Evolutionary conservation across 2,113 vertebrate genomes (phyloP).

Genomic region (Lycocorax pyrrhopterus): DNA sequence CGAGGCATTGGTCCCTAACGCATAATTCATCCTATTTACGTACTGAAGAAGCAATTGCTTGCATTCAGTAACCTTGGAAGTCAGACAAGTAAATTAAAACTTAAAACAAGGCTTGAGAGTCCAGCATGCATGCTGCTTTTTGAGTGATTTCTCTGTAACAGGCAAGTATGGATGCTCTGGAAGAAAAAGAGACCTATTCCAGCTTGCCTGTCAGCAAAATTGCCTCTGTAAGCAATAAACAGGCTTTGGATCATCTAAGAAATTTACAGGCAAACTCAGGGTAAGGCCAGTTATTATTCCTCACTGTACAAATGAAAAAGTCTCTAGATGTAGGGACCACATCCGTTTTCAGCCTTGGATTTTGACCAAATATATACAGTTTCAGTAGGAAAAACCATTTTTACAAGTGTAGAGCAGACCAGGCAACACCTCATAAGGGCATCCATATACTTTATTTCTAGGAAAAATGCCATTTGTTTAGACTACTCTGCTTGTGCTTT

Average conservation of each 20-base stretch:
- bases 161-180: not conserved
- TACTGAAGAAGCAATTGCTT: not conserved
- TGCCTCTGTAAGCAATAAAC: not conserved
- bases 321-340: not conserved
- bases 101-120: not conserved
- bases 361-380: not conserved
- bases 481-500: not conserved
- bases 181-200: not conserved
- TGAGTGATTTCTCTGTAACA: not conserved
- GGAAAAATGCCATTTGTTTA: conserved; percentile 7
- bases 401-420: not conserved
- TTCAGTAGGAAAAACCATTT: not conserved
- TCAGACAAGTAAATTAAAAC: conserved; percentile 41
- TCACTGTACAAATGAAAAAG: not conserved
- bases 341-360: not conserved
- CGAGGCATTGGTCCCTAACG: not conserved
- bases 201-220: not conserved
- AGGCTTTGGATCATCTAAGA: not conserved
- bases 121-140: not conserved
- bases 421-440: not conserved
- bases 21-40: conserved; percentile 5
- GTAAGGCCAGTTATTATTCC: not conserved
- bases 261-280: not conserved
- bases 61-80: conserved; percentile 12
- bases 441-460: conserved; percentile 14